Evolutionary conservation across 2,888 invertebrate genomes (phyloP), one percentile per base, ranked within the genome.

Genomic region (Argynnis bischoffii): DNA sequence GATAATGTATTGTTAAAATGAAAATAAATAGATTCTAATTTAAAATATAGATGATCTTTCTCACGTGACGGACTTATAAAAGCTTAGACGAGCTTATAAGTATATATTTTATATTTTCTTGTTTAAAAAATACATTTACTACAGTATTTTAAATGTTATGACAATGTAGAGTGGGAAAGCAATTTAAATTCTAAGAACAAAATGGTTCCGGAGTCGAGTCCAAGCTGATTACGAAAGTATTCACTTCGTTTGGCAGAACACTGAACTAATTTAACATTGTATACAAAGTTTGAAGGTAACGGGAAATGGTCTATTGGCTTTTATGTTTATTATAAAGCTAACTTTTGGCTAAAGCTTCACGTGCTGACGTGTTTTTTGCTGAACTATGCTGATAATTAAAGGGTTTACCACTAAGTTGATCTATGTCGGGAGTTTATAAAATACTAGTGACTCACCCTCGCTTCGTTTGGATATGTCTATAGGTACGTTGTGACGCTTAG

Each of bases 181-280:
- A 61, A 61, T 61, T 51, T 61, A 51, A 61, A 61, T 61, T 51
- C 31, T 35, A 61, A 61, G 60, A 61, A 61, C 51, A 48, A 67
- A 53, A 70, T 47, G 63, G 54, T 53, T 35, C 21, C n/a, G 21
- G 35, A 65, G 13, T 65, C 16, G 8, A 18, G 48, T 59, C 47
- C 46, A 14, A 55, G 31, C 67, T 55, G 48, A 68, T 59, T 53
- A 50, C 63, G 26, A 67, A 66, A 59, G 57, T 55, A 50, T 31
- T 55, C 15, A 59, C 54, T 65, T 48, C 57, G 54, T 67, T 67
- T 55, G 47, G 51, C 47, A 48, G 55, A 66, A 65, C 26, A 56
- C 64, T 63, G 46, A 70, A 71, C 66, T 69, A 71, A 69, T 66
- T 70, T 70, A 65, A 68, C 68, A 66, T 68, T 68, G 64, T 73